Evolutionary conservation across 2,888 invertebrate species (phyloP), one percentile per base, ranked within the genome.

Genomic region (Zygothrica quintamaculata): DNA sequence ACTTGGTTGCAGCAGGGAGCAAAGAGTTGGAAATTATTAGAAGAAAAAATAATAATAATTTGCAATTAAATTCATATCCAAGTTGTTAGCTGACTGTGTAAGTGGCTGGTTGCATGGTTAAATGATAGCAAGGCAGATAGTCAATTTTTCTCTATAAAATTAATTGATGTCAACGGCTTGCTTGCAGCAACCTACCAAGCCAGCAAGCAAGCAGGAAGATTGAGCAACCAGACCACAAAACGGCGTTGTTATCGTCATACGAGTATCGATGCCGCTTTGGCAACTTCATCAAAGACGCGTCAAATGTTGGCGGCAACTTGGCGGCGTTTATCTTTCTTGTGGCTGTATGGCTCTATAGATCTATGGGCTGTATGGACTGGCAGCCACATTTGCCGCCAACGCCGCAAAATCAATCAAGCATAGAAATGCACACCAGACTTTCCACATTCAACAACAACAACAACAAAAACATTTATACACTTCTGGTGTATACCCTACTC

Each of bases 101-200:
- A 11, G 33, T 43, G 52, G n/a, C 18, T 13, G 31, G 12, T 16
- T 39, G 12, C 13, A 31, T 12, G 51, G 11, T 43, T 31, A 50
- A 3, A 39, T 22, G 68, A 31, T 43, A 16, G 65, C 18, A 22
- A 9, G 56, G 1, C 29, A 11, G 25, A 25, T 37, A 31, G 48
- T 62, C 16, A 29, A 43, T 58, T 40, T 29, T 39, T 40, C 39
- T 55, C 31, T 43, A 18, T 26, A 57, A 62, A 65, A 74, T 82
- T 87, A 82, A 85, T 85, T 87, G 79, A 85, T 82, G 82, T 82
- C 82, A 82, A 78, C 84, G 70, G 75, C 87, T 82, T 77, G 68
- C 55, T 47, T n/a, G n/a, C n/a, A n/a, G n/a, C n/a, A n/a, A n/a
- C n/a, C n/a, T n/a, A n/a, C n/a, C n/a, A n/a, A n/a, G n/a, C n/a